Percentiles rank a stretch among this genome's conserved stretches.
Evolutionary conservation across 92 coral and sea anemone genomes (phyloP).

Genomic region (Palythoa grandiflora): DNA sequence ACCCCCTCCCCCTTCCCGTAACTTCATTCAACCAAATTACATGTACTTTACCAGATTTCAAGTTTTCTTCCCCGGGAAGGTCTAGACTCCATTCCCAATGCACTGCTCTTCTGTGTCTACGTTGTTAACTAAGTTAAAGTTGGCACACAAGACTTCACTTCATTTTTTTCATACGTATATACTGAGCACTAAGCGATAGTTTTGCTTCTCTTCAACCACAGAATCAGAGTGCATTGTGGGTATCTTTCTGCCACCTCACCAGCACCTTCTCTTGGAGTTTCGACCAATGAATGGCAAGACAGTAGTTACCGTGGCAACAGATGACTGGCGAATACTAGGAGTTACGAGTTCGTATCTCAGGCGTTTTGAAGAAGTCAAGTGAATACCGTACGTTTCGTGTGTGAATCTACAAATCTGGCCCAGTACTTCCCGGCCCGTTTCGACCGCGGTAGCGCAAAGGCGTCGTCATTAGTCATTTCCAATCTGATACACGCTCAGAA

Average conservation of each 20-base stretch:
- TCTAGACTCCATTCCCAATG: too few species aligned
- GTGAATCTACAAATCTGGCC: neutral
- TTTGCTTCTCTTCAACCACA: conserved; percentile 16
- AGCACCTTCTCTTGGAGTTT: conserved; percentile 89
- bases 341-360: conserved; percentile 83
- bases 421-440: neutral
- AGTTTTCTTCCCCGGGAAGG: too few species aligned
- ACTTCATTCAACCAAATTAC: too few species aligned
- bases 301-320: conserved; percentile 88
- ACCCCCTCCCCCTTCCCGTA: too few species aligned
- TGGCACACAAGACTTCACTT: too few species aligned
- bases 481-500: neutral
- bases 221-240: conserved; percentile 85
- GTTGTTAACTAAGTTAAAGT: too few species aligned
- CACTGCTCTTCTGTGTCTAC: too few species aligned
- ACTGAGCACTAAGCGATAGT: neutral
- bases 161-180: too few species aligned
- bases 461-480: neutral
- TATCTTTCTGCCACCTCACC: conserved; percentile 90
- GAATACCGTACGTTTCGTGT: neutral
- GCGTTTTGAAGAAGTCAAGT: conserved; percentile 64
- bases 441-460: neutral
- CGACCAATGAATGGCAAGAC: conserved; percentile 71
- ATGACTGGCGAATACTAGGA: conserved; percentile 90
- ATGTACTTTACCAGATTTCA: too few species aligned